Evolutionary conservation across 2,113 vertebrate species (phyloP).

Genomic region (Spizaetus ornatus): DNA sequence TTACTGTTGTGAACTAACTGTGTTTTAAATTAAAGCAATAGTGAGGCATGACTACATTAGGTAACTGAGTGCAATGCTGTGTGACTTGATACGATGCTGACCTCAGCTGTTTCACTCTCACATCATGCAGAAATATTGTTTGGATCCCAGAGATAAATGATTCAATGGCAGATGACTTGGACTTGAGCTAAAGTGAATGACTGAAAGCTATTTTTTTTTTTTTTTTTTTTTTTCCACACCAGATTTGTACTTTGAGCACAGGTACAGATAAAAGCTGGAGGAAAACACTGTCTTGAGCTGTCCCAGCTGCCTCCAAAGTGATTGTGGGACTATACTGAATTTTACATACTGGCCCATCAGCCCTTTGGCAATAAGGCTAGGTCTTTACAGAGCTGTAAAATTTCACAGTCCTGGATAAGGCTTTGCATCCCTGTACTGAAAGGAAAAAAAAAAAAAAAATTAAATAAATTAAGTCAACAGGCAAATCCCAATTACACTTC

Average conservation of each 20-base stretch:
- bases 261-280: background rate
- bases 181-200: background rate
- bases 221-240: background rate
- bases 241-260: background rate
- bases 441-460: background rate
- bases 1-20: background rate
- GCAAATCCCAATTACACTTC: background rate
- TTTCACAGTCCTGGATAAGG: background rate
- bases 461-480: background rate
- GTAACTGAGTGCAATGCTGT: constrained; percentile 19
- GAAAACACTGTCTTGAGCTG: background rate
- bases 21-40: constrained; percentile 37
- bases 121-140: background rate
- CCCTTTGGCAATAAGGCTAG: background rate
- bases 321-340: background rate
- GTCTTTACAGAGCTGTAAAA: background rate
- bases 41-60: background rate
- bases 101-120: constrained; percentile 19
- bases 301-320: background rate
- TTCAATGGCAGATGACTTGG: background rate
- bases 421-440: background rate
- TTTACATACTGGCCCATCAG: background rate
- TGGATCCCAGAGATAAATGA: background rate
- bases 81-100: constrained; percentile 16
- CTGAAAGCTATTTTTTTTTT: background rate